Base-by-base conservation (phyloP, 2,888 invertebrate genomes). In the Microchrysa polita region DNA sequence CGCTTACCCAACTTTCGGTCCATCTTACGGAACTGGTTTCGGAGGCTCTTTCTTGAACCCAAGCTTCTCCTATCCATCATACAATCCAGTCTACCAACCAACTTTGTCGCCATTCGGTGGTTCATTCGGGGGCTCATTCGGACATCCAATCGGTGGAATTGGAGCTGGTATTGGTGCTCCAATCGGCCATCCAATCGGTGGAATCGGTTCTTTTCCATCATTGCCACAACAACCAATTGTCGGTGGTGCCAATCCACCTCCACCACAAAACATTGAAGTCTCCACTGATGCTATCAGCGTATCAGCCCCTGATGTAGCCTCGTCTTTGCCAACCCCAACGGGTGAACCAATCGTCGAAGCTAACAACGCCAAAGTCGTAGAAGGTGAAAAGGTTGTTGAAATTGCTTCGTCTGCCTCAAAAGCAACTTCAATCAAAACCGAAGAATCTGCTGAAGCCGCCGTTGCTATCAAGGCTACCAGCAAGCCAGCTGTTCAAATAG, bases 331-430 rank as follows among this genome's bases (percentile, higher is more conserved):
- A 7, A 59, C 59, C 1, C 59, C 59, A 23, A 23, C 23, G 1
- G 59, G 23, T 7, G 23, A 59, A 10, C 59, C 59, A 12, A 4
- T 23, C 20, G 59, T 22, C n/a, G 22, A 20, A 59, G 55, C 55
- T 20, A 23, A 59, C 5, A 23, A 2, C 12, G 14, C 59, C 7
- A 20, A 20, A 23, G 9, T 22, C 14, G 22, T 5, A 9, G 59
- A 59, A 4, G 18, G 18, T 10, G 59, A 59, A 27, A 20, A 59
- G 23, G 23, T 59, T 7, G 59, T 59, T 59, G 59, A 59, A 59
- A 59, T 59, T 23, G 59, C 59, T 23, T 20, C 22, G 2, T 59
- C 59, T 2, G 27, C 27, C 7, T 22, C 59, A 10, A 59, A 48
- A 10, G 2, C 14, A n/a, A 34, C 27, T 34, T 34, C 27, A 2